Conservation (phyloP, 2,797 vertebrate genomes). For the Allobates femoralis region DNA sequence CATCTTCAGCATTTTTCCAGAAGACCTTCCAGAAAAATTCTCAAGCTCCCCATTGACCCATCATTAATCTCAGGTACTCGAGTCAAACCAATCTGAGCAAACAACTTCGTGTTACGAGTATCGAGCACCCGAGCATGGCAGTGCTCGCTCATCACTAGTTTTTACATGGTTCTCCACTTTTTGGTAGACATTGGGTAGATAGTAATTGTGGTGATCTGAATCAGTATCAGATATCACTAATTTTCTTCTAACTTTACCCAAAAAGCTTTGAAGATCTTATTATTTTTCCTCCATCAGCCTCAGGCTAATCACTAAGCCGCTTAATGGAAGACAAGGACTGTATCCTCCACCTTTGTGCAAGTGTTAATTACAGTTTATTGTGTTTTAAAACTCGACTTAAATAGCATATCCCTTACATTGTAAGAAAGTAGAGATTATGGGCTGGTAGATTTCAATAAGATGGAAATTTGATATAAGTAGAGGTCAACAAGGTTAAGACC, state of each 20-base stretch:
- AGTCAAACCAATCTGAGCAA: too few species aligned
- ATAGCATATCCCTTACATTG: not conserved
- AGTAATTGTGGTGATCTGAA: not conserved
- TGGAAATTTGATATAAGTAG: not conserved
- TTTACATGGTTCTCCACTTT: not conserved
- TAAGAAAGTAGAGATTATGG: not conserved
- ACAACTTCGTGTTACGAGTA: too few species aligned
- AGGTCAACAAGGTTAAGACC: not conserved
- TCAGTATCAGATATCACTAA: not conserved
- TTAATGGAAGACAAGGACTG: constrained; percentile 3
- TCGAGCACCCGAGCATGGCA: too few species aligned
- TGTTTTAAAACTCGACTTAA: not conserved
- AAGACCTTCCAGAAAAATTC: too few species aligned
- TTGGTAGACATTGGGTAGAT: not conserved
- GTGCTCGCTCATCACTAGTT: too few species aligned
- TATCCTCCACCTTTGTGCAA: not conserved
- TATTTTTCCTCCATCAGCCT: not conserved
- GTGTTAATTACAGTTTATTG: constrained; percentile 18
- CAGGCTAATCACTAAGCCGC: not conserved
- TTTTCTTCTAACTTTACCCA: not conserved
- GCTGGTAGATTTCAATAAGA: constrained; percentile 8
- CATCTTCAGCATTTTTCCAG: too few species aligned
- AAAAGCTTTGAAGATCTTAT: constrained; percentile 16
- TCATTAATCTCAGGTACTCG: too few species aligned
- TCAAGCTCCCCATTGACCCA: too few species aligned